Base-by-base conservation (phyloP, 2,888 invertebrate species). In the Noctuana brunneofusca region DNA sequence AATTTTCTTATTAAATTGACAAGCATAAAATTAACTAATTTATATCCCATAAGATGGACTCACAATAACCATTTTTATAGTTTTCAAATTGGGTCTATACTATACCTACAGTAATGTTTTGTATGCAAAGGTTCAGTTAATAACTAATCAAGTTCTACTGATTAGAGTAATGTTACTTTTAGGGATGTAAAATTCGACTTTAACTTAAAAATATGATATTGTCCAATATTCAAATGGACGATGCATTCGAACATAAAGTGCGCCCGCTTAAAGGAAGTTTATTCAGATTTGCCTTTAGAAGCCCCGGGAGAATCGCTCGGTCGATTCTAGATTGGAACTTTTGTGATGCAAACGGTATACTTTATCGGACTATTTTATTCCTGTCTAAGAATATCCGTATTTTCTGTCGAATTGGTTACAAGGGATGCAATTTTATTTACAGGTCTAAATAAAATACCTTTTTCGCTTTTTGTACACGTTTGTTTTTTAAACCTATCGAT, bases 261-360 rank as follows among this genome's bases (percentile, higher is more conserved):
- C 27, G 5, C 30, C 0, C 27, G 27, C 52, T 32, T 52, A 52
- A 14, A 32, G 24, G 32, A 52, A 52, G 30, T 52, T 52, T 52
- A 52, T 52, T 52, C 52, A 52, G 32, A 32, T 52, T 27, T 52
- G 32, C 52, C 30, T 52, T 18, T 16, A 32, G 52, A 30, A 52
- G 27, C 30, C 52, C 32, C 52, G 27, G 14, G 52, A 52, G 52
- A 52, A 32, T 30, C 16, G 2, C 32, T 52, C 18, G n/a, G 52
- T 30, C 27, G 16, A 16, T 52, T 18, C 30, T 52, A 32, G 30
- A 52, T 18, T 32, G 52, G 52, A 52, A 52, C 52, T 52, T 52
- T 52, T 52, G 52, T 30, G 52, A 52, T 52, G 52, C 30, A 27
- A 52, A 52, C 52, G 52, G 30, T 52, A 49, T 52, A 30, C 9